Evolutionary conservation across 2,888 invertebrate species (phyloP), one percentile per base, ranked within the genome.

Genomic region (Plagiodera versicolora): DNA sequence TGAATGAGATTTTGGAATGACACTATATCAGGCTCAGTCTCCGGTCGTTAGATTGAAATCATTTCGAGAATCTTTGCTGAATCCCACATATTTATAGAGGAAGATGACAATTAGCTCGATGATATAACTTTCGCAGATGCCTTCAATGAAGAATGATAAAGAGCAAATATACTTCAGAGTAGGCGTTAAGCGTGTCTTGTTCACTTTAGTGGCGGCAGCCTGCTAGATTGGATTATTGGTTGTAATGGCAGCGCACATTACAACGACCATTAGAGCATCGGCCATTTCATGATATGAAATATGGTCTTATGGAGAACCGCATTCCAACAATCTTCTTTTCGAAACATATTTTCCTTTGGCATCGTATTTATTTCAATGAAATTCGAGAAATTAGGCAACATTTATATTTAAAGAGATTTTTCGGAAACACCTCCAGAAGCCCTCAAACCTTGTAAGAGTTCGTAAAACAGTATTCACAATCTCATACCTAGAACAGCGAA

Each of bases 131-230:
- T 61, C 53, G 61, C 61, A 57, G 57, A 60, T 60, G 55, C 53
- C 45, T 57, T 53, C 50, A 57, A 51, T 56, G 54, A 55, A 56
- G 55, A 56, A 53, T 45, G 30, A 52, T 46, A 48, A 6, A 52
- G 14, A 39, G 39, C n/a, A 39, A 58, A 47, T 58, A 53, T 45
- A 56, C 47, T 14, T 20, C 47, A 51, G 61, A 67, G 74, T 74
- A 71, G 73, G 73, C 72, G 73, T 72, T 65, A 68, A 73, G 71
- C 73, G 72, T 73, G 72, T 70, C 71, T 72, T 67, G 69, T 66
- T 66, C 71, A 70, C 69, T 71, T 72, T 64, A 72, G 50, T 62
- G 55, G 59, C 58, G 55, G 59, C 58, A 62, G 54, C 62, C 52
- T 56, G 63, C 69, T 72, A 69, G 68, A 73, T 74, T 73, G 66